Evolutionary conservation across 2,797 vertebrate genomes (phyloP), one percentile per base, ranked within the genome.

Genomic region (Clarias laeviceps): DNA sequence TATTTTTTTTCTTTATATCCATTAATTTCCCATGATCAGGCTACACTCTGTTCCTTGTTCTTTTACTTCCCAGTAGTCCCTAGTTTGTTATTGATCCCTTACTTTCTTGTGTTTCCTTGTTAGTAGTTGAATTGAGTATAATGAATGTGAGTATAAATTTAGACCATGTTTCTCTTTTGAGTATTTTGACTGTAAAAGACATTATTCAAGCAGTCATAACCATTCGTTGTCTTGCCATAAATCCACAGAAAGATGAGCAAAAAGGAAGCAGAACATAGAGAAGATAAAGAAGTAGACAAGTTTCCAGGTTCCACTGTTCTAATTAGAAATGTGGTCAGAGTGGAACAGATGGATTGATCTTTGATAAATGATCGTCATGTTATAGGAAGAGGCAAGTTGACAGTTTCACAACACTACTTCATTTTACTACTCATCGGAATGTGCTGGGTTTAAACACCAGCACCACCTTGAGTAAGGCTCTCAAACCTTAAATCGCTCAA

Each of bases 161-260:
- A 45, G 40, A 8, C 40, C 40, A 45, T 45, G 40, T 45, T 45
- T 54, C 82, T 29, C 82, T n/a, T 12, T 24, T 32, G 50, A 72
- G n/a, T 54, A 45, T 68, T 82, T 68, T 54, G 54, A 45, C 83
- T 85, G 78, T 50, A 72, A 45, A 76, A 82, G 80, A 82, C 72
- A 65, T 87, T 82, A 80, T 70, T 76, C 27, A 64, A 79, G 80
- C 65, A 74, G 80, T 68, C 83, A 85, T 56, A 79, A 70, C 54
- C 32, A 11, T 24, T 66, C 24, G 29, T 73, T 40, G 15, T n/a
- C 56, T 78, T 4, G 5, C 32, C 20, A 61, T 78, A 37, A 78
- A 77, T 34, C 29, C 0, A 37, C n/a, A 24, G 56, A 34, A 18
- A 78, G 29, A 78, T 61, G 56, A 56, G 15, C 72, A 74, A 20